Evolutionary conservation across 1,140 invertebrate genomes (phyloP).

Genomic region (Pseudomyrmex dendroicus): DNA sequence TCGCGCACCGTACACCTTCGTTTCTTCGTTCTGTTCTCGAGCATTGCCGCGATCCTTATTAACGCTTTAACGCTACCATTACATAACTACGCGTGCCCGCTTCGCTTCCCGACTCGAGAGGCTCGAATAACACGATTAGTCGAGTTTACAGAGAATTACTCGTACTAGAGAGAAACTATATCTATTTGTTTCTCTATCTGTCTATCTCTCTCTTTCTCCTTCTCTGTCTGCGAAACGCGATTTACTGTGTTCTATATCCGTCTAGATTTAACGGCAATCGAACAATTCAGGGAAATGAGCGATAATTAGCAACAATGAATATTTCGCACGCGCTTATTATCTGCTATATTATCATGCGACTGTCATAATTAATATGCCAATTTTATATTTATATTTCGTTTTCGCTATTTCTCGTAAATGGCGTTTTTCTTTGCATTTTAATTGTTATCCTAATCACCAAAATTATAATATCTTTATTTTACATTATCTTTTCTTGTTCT

Average conservation of each 20-base stretch:
- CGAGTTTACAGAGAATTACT: constrained; percentile 65
- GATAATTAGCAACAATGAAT: constrained; percentile 16
- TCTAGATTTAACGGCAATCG: constrained; percentile 45
- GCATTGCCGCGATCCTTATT: constrained; percentile 66
- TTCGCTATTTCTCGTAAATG: not conserved
- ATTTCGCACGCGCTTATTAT: not conserved
- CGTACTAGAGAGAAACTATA: constrained; percentile 38
- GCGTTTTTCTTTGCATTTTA: no score
- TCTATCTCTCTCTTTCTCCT: constrained; percentile 17
- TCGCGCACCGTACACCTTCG: not conserved
- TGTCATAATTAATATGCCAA: not conserved
- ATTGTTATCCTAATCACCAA: no score
- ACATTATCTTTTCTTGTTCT: constrained; percentile 4
- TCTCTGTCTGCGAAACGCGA: constrained; percentile 4
- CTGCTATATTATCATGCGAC: not conserved
- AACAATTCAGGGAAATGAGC: constrained; percentile 11
- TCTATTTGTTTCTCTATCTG: constrained; percentile 1
- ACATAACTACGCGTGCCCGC: constrained; percentile 57
- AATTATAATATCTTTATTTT: not conserved
- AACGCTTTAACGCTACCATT: constrained; percentile 69
- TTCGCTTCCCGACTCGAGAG: constrained; percentile 47
- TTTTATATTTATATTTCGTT: not conserved
- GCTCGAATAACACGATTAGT: constrained; percentile 71
- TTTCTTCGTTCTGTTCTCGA: constrained; percentile 52
- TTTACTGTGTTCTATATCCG: constrained; percentile 43